A percentile compares a stretch with the other conserved stretches of the same genome.
Evolutionary conservation across 2,113 vertebrate genomes (phyloP).

Genomic region (Arizona elegans): DNA sequence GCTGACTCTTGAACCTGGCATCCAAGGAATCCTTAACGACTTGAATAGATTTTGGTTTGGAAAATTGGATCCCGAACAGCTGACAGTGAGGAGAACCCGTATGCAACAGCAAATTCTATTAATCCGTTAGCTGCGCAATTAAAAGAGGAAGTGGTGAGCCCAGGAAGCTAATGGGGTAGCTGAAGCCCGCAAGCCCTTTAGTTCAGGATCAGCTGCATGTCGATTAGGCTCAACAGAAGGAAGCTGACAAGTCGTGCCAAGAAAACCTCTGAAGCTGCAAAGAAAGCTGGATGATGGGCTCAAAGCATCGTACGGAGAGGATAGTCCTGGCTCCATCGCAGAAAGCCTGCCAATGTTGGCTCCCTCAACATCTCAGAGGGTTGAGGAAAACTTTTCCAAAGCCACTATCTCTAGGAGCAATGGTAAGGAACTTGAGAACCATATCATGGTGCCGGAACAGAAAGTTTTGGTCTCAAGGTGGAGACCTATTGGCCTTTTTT

Average conservation of each 20-base stretch:
- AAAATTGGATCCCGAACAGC: slow-evolving; percentile 49
- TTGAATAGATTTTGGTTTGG: not conserved
- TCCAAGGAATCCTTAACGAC: slow-evolving; percentile 55
- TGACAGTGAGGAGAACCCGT: slow-evolving; percentile 24
- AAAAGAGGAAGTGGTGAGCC: slow-evolving; percentile 47
- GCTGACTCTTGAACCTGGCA: slow-evolving; percentile 48
- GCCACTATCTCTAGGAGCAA: not conserved
- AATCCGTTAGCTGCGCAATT: slow-evolving; percentile 45
- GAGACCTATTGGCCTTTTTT: slow-evolving; percentile 33
- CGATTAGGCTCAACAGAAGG: slow-evolving; percentile 53
- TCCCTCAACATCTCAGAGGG: not conserved
- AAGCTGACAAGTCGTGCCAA: slow-evolving; percentile 33
- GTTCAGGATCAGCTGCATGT: slow-evolving; percentile 53
- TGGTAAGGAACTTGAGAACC: not conserved
- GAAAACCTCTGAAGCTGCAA: slow-evolving; percentile 61
- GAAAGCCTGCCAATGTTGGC: not conserved
- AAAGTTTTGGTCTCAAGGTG: slow-evolving; percentile 48
- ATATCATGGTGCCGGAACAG: slow-evolving; percentile 50
- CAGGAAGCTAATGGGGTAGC: slow-evolving; percentile 39
- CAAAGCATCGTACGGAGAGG: not conserved
- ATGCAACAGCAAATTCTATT: slow-evolving; percentile 51
- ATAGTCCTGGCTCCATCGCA: not conserved
- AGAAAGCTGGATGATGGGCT: slow-evolving; percentile 22
- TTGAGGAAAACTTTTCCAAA: not conserved
- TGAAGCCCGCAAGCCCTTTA: slow-evolving; percentile 57